These are phyloP conservation scores for Pyrocoelia pectoralis DNA, from an alignment of 2,888 invertebrate species.

Conservation along the genomic window DNA sequence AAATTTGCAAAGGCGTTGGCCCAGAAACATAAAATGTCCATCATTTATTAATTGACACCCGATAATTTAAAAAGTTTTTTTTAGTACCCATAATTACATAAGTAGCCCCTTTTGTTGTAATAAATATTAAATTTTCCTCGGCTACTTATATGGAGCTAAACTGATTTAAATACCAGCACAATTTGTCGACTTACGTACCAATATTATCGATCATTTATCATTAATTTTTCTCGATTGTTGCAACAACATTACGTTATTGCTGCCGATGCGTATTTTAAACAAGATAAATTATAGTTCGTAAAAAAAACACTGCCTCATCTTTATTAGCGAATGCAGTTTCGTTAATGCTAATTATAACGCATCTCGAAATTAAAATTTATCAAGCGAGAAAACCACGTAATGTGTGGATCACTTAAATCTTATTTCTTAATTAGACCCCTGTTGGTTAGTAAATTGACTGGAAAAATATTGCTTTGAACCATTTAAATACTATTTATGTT, in stretches of 20 bases:
- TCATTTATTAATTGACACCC: slow-evolving; percentile 17
- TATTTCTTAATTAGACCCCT: slow-evolving; percentile 41
- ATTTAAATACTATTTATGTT: not conserved
- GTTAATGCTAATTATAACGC: slow-evolving; percentile 22
- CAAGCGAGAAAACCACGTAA: slow-evolving; percentile 25
- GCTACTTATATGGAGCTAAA: slow-evolving; percentile 20
- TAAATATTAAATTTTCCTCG: slow-evolving; percentile 16
- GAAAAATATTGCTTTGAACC: not conserved
- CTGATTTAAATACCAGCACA: slow-evolving; percentile 23
- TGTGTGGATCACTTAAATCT: slow-evolving; percentile 33
- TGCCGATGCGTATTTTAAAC: slow-evolving; percentile 18
- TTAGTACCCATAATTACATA: slow-evolving; percentile 12
- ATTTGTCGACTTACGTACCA: slow-evolving; percentile 21
- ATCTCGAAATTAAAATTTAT: slow-evolving; percentile 24
- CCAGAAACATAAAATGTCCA: slow-evolving; percentile 11
- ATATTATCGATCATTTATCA: slow-evolving; percentile 22
- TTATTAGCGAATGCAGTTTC: slow-evolving; percentile 6
- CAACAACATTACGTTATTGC: slow-evolving; percentile 11
- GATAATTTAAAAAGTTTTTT: slow-evolving; percentile 20
- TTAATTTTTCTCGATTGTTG: slow-evolving; percentile 15
- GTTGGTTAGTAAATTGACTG: slow-evolving; percentile 20
- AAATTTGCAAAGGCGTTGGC: slow-evolving; percentile 11
- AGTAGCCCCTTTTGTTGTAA: slow-evolving; percentile 11
- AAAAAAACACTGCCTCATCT: not conserved
- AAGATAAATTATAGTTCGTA: slow-evolving; percentile 14